Conservation (phyloP, 2,797 vertebrate genomes). For the Sylvilagus floridanus region DNA sequence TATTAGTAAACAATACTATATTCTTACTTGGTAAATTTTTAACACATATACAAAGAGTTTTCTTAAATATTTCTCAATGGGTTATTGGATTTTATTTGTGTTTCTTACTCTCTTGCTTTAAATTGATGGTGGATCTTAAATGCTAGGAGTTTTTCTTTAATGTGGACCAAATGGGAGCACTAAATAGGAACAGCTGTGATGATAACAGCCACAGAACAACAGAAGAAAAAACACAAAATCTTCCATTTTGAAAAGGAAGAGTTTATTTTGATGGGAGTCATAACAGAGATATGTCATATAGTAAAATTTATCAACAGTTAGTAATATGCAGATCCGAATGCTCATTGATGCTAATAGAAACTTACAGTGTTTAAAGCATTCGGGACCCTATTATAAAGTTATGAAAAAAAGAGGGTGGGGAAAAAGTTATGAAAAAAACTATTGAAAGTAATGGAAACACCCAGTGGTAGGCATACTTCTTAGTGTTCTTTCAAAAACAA, state of each 20-base stretch:
- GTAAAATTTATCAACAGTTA: background rate
- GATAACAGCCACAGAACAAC: background rate
- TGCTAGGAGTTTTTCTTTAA: background rate
- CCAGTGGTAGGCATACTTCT: background rate
- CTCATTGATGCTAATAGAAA: background rate
- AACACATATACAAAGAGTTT: background rate
- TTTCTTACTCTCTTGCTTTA: background rate
- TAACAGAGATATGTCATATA: background rate
- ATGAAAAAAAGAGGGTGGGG: too few relatives aligned
- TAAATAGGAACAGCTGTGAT: background rate
- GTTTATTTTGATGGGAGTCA: background rate
- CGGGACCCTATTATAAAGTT: background rate
- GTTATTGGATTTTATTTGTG: background rate
- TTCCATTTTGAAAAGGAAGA: background rate
- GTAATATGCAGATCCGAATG: background rate
- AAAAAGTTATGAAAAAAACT: slow-evolving; percentile 11
- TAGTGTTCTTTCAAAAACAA: slow-evolving; percentile 41
- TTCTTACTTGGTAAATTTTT: background rate
- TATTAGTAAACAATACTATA: background rate
- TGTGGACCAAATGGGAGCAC: background rate
- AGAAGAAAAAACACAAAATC: background rate
- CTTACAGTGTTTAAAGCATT: slow-evolving; percentile 1
- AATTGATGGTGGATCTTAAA: background rate
- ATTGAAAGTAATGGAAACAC: slow-evolving; percentile 14
- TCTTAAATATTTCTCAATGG: background rate